phyloP scores from a whole-genome alignment of 2,888 invertebrate species.

The Strigamia crassipes region DNA sequence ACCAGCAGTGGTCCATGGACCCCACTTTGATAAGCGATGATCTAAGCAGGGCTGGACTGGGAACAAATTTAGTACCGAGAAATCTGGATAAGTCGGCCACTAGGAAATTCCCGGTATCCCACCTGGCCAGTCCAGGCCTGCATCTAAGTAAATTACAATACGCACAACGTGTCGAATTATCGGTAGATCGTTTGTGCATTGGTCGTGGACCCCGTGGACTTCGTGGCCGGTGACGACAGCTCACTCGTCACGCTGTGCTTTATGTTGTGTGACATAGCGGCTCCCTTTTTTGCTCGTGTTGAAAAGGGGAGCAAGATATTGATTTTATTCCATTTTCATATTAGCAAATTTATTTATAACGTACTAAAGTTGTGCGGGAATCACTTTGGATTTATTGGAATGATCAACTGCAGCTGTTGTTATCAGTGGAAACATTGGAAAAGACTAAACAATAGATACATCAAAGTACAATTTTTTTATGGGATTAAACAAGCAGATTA shows the following conservation, averaged over 20 bases:
- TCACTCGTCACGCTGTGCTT: conserved; percentile 4
- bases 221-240: background rate
- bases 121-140: too few relatives aligned
- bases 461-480: background rate
- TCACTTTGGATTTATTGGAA: background rate
- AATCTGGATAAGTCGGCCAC: too few relatives aligned
- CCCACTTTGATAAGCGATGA: too few relatives aligned
- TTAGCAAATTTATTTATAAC: too few relatives aligned
- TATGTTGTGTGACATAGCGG: background rate
- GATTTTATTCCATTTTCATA: background rate
- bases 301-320: background rate
- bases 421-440: background rate
- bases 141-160: background rate
- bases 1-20: too few relatives aligned
- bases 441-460: background rate
- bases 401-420: background rate
- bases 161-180: background rate
- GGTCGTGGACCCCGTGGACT: background rate
- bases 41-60: too few relatives aligned
- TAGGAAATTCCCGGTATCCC: too few relatives aligned
- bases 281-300: background rate
- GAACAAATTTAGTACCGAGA: too few relatives aligned
- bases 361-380: background rate
- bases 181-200: background rate
- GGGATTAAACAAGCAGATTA: background rate